Evolutionary conservation across 2,113 vertebrate species (phyloP).

Genomic region (Hucho hucho): DNA sequence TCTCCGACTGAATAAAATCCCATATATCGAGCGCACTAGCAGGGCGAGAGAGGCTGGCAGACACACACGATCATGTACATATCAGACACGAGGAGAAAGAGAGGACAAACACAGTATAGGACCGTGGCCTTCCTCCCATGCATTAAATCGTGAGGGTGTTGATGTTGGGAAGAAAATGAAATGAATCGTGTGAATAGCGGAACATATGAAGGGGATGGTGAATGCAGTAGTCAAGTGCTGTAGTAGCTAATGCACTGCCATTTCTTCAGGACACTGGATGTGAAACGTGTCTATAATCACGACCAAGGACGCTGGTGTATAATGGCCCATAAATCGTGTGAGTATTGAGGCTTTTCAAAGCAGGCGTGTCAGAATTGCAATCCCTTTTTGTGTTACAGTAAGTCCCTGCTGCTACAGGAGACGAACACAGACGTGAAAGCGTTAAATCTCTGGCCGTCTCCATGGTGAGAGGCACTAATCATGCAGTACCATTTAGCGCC

Average conservation of each 20-base stretch:
- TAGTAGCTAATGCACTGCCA: neutral
- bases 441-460: slow-evolving; percentile 23
- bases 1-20: slow-evolving; percentile 44
- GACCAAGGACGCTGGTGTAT: too few relatives aligned
- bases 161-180: neutral
- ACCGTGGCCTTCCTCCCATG: neutral
- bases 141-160: neutral
- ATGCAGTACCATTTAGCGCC: slow-evolving; percentile 34
- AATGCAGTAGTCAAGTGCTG: neutral
- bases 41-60: slow-evolving; percentile 18
- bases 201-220: neutral
- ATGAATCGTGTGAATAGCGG: neutral
- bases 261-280: too few relatives aligned
- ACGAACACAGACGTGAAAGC: slow-evolving; percentile 1
- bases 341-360: neutral
- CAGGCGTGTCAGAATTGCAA: neutral
- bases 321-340: too few relatives aligned
- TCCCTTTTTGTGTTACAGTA: neutral
- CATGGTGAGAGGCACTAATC: slow-evolving; percentile 30
- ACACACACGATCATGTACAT: slow-evolving; percentile 41
- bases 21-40: slow-evolving; percentile 39
- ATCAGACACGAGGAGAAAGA: slow-evolving; percentile 1
- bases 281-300: too few relatives aligned
- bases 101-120: neutral
- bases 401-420: neutral